Percentiles rank a stretch among this genome's conserved stretches.
Evolutionary conservation across 2,797 vertebrate species (phyloP).

Genomic region (Linurgus olivaceus): DNA sequence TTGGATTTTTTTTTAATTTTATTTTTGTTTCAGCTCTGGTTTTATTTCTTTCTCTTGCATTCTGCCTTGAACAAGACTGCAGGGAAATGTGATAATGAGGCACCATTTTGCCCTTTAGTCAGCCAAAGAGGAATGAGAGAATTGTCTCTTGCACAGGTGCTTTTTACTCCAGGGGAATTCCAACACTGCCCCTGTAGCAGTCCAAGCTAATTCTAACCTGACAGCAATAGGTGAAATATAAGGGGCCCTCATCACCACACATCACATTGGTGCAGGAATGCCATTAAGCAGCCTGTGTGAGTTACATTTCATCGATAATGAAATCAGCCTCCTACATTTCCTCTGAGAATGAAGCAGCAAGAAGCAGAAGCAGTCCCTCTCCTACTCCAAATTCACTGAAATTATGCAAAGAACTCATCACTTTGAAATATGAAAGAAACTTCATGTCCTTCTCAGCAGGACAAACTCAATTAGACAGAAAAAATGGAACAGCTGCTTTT

Average conservation of each 20-base stretch:
- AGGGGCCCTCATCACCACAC: neutral
- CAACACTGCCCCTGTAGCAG: neutral
- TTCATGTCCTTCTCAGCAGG: conserved; percentile 34
- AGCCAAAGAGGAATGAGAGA: neutral
- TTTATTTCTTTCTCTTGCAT: neutral
- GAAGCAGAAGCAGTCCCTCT: neutral
- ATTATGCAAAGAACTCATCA: conserved; percentile 19
- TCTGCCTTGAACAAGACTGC: neutral
- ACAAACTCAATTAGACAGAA: conserved; percentile 58
- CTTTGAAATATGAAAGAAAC: conserved; percentile 54
- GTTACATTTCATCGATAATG: neutral
- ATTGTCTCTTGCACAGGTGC: neutral
- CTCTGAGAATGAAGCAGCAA: conserved; percentile 7
- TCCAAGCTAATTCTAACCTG: neutral
- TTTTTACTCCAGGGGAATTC: neutral
- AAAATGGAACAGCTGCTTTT: conserved; percentile 62
- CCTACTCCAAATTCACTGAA: neutral
- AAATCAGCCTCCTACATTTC: neutral
- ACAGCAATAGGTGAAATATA: neutral
- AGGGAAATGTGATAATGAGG: neutral
- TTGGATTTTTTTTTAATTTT: no score
- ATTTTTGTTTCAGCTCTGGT: neutral
- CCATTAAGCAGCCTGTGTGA: neutral
- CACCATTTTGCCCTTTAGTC: neutral
- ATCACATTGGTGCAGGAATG: neutral